A percentile compares a stretch with the other conserved stretches of the same genome.
Conservation (phyloP, 2,113 vertebrate species). For the Nettapus auritus region DNA sequence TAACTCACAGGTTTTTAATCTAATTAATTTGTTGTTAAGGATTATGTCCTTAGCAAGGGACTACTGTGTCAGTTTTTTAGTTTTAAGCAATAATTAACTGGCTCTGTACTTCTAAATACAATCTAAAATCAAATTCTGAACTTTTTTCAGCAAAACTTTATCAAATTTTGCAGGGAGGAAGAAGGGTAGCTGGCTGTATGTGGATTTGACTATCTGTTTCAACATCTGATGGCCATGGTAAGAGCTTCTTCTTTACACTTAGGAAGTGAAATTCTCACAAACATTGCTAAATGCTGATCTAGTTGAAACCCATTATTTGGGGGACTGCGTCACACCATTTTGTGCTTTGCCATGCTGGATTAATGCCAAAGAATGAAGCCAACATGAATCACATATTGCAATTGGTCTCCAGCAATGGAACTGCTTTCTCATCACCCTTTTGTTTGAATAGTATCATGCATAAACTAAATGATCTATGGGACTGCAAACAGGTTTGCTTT, state of each 20-base stretch:
- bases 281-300: constrained; percentile 25
- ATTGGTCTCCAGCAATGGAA: constrained; percentile 4
- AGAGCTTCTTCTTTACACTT: not conserved
- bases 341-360: constrained; percentile 36
- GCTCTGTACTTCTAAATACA: not conserved
- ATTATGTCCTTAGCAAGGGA: not conserved
- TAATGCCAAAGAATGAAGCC: constrained; percentile 6
- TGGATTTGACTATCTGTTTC: not conserved
- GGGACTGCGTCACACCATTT: not conserved
- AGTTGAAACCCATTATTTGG: constrained; percentile 11
- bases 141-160: not conserved
- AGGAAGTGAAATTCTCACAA: constrained; percentile 19
- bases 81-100: not conserved
- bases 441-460: constrained; percentile 39
- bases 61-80: not conserved
- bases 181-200: not conserved
- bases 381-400: constrained; percentile 1
- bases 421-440: constrained; percentile 62
- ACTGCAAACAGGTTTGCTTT: not conserved
- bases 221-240: not conserved
- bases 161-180: not conserved
- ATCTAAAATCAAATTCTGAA: not conserved
- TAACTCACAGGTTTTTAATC: not conserved
- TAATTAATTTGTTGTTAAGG: not conserved
- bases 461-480: not conserved